A percentile compares a stretch with the other conserved stretches of the same genome.
Evolutionary conservation across 2,888 invertebrate genomes (phyloP).

Genomic region (Noctua janthina): DNA sequence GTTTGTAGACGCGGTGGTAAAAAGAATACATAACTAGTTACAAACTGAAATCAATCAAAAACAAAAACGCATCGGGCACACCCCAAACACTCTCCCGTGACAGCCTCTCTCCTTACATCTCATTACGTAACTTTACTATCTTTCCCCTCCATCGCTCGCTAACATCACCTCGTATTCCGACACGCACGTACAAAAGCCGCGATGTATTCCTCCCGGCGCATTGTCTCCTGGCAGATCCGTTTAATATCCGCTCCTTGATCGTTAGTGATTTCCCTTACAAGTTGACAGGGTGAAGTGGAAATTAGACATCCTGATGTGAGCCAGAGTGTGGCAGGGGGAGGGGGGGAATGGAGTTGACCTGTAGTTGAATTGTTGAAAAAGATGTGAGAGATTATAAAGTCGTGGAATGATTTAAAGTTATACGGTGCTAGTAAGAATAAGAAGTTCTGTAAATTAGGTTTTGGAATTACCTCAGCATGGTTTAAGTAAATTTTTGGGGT

Average conservation of each 20-base stretch:
- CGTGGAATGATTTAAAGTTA: neutral
- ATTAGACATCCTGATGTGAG: constrained; percentile 68
- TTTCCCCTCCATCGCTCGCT: constrained; percentile 52
- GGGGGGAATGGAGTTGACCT: constrained; percentile 1
- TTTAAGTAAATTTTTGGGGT: neutral
- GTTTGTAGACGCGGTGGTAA: neutral
- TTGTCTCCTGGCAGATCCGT: constrained; percentile 58
- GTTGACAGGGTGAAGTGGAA: constrained; percentile 67
- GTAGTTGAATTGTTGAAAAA: constrained; percentile 26
- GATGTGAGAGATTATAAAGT: neutral
- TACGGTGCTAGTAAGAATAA: neutral
- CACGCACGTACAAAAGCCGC: constrained; percentile 62
- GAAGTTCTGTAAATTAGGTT: neutral
- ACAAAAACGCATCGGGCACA: constrained; percentile 31
- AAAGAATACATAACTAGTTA: neutral
- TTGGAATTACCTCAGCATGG: neutral
- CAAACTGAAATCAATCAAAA: constrained; percentile 14
- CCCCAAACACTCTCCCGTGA: constrained; percentile 14
- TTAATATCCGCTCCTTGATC: constrained; percentile 75
- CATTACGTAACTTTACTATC: constrained; percentile 53
- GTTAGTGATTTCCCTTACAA: constrained; percentile 72
- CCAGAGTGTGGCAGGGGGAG: neutral
- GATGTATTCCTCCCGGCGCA: constrained; percentile 55
- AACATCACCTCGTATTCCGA: constrained; percentile 34
- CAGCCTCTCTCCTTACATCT: constrained; percentile 14